Base-by-base conservation (phyloP, 2,888 invertebrate genomes). In the Rhyacophila evoluta region DNA sequence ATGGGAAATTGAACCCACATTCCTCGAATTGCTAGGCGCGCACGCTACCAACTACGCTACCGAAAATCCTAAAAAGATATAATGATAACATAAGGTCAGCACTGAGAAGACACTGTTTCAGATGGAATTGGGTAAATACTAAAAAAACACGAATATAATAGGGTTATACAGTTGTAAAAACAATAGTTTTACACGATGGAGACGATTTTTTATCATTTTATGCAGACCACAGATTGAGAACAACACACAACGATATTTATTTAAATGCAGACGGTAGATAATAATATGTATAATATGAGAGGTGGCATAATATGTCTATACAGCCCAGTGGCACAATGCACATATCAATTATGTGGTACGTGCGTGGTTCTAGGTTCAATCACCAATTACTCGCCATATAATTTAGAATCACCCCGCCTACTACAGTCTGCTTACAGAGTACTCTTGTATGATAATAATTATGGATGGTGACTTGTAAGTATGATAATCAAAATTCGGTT, bases 311-410 rank as follows among this genome's bases (percentile, higher is more conserved):
- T 36, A 19, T 19, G 55, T 55, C 19, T 55, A 55, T 55, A 55
- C 55, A 55, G 41, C 41, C 25, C 72, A 38, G 72, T 72, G 74
- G 74, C 41, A 29, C 74, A 41, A 41, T 74, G 74, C 74, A 74
- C 41, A 41, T 41, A 41, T 38, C 74, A 41, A 74, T 41, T 72
- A 72, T 36, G 29, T 8, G n/a, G 28, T 33, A 69, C 69, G 69
- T 55, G 55, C 55, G 55, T 29, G 69, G 69, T 69, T 33, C 29
- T 12, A 33, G 69, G 28, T 69, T 72, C 37, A 37, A 72, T 27
- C 37, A 38, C 19, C 74, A 29, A 55, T 55, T 55, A 55, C 68
- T 70, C 15, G 15, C 67, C 55, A 55, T 72, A 36, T 55, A 71
- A 69, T 28, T 39, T 25, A 55, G n/a, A n/a, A n/a, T n/a, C 67